phyloP scores from a whole-genome alignment of 35 echinoderm and acorn worm genomes.

The Amphiura filiformis region DNA sequence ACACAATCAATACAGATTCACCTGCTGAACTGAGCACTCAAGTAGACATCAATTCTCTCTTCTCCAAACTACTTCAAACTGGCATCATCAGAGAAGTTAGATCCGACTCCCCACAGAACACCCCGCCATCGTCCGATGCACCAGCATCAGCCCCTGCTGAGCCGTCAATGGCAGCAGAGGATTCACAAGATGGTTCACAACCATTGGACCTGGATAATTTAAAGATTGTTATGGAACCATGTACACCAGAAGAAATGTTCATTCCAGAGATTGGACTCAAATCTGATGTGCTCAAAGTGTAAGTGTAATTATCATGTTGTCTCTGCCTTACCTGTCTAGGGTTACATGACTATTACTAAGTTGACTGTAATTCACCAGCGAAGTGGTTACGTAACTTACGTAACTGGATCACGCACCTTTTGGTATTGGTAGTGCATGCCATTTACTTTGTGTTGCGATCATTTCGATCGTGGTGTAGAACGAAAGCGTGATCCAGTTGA shows the following conservation, averaged over 20 bases:
- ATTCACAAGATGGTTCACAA: not conserved
- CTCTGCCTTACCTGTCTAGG: not conserved
- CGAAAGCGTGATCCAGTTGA: no score
- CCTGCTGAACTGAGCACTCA: slow-evolving; percentile 37
- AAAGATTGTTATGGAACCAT: not conserved
- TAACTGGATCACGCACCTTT: not conserved
- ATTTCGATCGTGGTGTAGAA: no score
- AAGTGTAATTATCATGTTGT: slow-evolving; percentile 49
- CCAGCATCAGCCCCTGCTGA: slow-evolving; percentile 28
- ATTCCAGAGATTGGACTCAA: slow-evolving; percentile 56
- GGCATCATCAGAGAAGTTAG: slow-evolving; percentile 50
- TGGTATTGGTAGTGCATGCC: no score
- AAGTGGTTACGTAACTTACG: not conserved
- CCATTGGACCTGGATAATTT: slow-evolving; percentile 11
- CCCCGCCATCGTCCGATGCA: not conserved
- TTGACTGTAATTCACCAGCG: no score
- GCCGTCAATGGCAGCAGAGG: not conserved
- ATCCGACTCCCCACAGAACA: slow-evolving; percentile 32
- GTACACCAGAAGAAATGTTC: not conserved
- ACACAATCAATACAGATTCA: not conserved
- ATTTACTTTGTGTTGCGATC: no score
- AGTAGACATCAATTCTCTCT: slow-evolving; percentile 60
- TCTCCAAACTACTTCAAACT: slow-evolving; percentile 58
- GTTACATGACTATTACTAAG: no score
- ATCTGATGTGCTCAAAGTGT: slow-evolving; percentile 60